Base-by-base conservation (phyloP, 1,140 invertebrate genomes). In the Cryptotermes secundus region DNA sequence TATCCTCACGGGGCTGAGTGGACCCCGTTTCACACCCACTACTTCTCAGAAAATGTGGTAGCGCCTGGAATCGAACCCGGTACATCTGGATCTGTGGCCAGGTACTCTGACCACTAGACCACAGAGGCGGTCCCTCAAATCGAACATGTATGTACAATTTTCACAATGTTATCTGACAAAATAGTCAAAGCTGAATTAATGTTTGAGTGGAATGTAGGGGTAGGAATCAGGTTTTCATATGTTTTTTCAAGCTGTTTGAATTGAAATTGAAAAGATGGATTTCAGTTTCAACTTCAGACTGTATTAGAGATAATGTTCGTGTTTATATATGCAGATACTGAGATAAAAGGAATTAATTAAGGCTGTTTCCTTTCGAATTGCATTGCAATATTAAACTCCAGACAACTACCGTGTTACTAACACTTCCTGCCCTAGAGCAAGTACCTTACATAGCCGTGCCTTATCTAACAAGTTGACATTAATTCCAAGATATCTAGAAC, bases 401-500 rank as follows among this genome's bases (percentile, higher is more conserved):
- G 4, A 22, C 53, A 59, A 22, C 53, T 26, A 59, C 26, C 14
- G 59, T 72, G n/a, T 72, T 72, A 72, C 59, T 72, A n/a, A n/a
- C 31, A 72, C 59, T 31, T 72, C 26, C 14, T 72, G 7, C 59
- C n/a, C 59, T 72, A 6, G 7, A 31, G 59, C 59, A 72, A 72
- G n/a, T 72, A 14, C 59, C 59, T 12, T 59, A 72, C n/a, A 16
- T 26, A 31, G 59, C 26, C 6, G n/a, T 72, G 59, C n/a, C 14
- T 72, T 31, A 31, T 72, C 26, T 72, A 72, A 72, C 59, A 72
- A 72, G 59, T 72, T 72, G 59, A 72, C 59, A 72, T 72, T 72
- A 72, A 72, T 72, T 72, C 59, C 26, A 72, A 72, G 59, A 72
- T n/a, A n/a, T 31, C n/a, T 72, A n/a, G 26, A 72, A n/a, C n/a